A percentile compares a stretch with the other conserved stretches of the same genome.
Evolutionary conservation across 2,113 vertebrate species (phyloP).

Genomic region (Rhinogobius similis): DNA sequence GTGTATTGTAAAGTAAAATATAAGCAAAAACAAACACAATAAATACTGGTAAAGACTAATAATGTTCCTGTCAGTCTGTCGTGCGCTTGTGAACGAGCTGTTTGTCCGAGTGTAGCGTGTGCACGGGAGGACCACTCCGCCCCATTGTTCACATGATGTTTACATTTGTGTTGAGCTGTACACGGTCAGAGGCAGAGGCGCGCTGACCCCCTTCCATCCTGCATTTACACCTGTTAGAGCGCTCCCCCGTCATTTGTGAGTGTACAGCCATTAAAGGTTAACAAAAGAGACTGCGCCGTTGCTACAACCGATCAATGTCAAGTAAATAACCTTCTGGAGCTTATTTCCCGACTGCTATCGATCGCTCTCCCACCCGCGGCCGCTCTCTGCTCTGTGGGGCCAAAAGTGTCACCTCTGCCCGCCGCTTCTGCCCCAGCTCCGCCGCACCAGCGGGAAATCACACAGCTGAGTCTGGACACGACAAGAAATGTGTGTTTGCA

Average conservation of each 20-base stretch:
- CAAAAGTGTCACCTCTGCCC: constrained; percentile 85
- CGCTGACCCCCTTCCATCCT: constrained; percentile 94
- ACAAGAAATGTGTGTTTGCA: neutral
- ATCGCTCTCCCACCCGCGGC: constrained; percentile 75
- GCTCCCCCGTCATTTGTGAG: constrained; percentile 94
- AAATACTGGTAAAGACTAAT: no score
- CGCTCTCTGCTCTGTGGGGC: constrained; percentile 74
- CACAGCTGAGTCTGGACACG: neutral
- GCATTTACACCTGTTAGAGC: constrained; percentile 99
- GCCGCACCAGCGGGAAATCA: neutral
- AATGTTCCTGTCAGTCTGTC: no score
- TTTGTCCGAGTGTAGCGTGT: constrained; percentile 74
- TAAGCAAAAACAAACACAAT: no score
- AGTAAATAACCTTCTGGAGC: constrained; percentile 99
- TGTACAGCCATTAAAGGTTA: constrained; percentile 98
- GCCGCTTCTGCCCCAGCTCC: constrained; percentile 76
- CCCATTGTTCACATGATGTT: constrained; percentile 92
- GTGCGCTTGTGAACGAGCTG: no score
- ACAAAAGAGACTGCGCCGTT: constrained; percentile 98
- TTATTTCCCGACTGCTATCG: constrained; percentile 99
- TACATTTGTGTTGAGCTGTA: constrained; percentile 91
- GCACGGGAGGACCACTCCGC: constrained; percentile 85
- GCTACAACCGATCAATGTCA: constrained; percentile 97
- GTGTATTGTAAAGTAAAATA: no score
- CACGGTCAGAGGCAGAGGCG: constrained; percentile 81